Conservation (phyloP, 2,113 vertebrate species). For the Notarius lentiginosus region DNA sequence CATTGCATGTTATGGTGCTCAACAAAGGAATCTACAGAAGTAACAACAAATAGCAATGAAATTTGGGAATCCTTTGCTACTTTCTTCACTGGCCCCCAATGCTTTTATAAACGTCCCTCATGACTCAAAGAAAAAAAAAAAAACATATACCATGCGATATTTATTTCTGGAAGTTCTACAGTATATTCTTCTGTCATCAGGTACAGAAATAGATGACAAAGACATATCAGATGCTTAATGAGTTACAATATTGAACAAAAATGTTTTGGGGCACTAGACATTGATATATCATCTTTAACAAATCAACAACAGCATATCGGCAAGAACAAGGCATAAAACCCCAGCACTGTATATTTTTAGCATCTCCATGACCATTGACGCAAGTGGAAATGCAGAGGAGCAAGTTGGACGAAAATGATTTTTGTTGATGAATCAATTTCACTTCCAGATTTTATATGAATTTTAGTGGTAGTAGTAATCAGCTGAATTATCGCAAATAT, state of each 20-base stretch:
- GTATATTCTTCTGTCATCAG: background rate
- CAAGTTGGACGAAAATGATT: background rate
- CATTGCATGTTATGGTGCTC: background rate
- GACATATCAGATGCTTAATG: conserved; percentile 12
- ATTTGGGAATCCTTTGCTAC: background rate
- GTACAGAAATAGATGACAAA: conserved; percentile 12
- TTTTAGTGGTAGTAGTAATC: background rate
- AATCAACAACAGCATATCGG: background rate
- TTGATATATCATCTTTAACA: conserved; percentile 7
- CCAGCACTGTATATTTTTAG: background rate
- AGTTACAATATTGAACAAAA: conserved; percentile 17
- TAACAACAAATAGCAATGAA: background rate
- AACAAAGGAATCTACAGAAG: background rate
- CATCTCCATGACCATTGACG: background rate
- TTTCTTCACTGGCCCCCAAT: background rate
- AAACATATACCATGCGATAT: conserved; percentile 1
- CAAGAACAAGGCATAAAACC: background rate
- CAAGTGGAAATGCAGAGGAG: background rate
- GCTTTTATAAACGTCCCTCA: background rate
- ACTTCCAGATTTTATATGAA: background rate
- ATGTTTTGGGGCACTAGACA: conserved; percentile 16
- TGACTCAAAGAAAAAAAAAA: background rate
- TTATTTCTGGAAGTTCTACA: conserved; percentile 34
- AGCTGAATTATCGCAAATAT: background rate
- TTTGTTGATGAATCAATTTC: background rate